Conservation (phyloP, 2,797 vertebrate species). For the Lagorchestes hirsutus region DNA sequence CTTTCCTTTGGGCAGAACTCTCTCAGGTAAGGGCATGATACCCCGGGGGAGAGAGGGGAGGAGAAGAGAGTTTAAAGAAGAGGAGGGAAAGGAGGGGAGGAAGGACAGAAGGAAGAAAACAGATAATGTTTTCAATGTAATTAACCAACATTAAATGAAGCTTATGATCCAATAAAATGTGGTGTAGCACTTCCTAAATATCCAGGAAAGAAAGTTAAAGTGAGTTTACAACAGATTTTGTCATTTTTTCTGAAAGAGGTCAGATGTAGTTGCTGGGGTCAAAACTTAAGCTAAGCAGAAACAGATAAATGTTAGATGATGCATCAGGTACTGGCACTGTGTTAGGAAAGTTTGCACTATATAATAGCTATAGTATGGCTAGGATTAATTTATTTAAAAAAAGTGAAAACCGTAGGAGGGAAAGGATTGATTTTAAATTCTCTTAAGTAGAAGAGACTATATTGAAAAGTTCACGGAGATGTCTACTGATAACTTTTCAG, state of each 20-base stretch:
- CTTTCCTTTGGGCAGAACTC: too few relatives aligned
- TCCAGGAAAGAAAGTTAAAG: conserved; percentile 53
- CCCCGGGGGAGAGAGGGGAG: too few relatives aligned
- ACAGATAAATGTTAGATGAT: conserved; percentile 46
- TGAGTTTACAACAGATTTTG: conserved; percentile 13
- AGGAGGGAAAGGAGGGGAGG: neutral
- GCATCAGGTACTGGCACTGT: conserved; percentile 32
- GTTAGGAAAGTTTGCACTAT: conserved; percentile 25
- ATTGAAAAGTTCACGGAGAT: conserved; percentile 48
- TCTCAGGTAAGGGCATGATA: too few relatives aligned
- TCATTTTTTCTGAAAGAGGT: conserved; percentile 57
- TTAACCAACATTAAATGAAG: conserved; percentile 38
- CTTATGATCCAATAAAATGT: conserved; percentile 1
- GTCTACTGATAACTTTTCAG: conserved; percentile 17
- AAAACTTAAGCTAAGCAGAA: conserved; percentile 44
- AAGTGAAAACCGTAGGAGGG: conserved; percentile 42
- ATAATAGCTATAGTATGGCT: neutral
- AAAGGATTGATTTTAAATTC: neutral
- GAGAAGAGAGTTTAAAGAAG: too few relatives aligned
- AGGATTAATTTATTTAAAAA: conserved; percentile 57
- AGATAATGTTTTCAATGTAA: conserved; percentile 30
- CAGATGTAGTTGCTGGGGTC: conserved; percentile 44
- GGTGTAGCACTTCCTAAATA: neutral
- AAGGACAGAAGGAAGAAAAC: conserved; percentile 33
- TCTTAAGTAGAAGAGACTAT: conserved; percentile 18